Conservation (phyloP, 2,113 vertebrate genomes). For the Thamnophis sirtalis region DNA sequence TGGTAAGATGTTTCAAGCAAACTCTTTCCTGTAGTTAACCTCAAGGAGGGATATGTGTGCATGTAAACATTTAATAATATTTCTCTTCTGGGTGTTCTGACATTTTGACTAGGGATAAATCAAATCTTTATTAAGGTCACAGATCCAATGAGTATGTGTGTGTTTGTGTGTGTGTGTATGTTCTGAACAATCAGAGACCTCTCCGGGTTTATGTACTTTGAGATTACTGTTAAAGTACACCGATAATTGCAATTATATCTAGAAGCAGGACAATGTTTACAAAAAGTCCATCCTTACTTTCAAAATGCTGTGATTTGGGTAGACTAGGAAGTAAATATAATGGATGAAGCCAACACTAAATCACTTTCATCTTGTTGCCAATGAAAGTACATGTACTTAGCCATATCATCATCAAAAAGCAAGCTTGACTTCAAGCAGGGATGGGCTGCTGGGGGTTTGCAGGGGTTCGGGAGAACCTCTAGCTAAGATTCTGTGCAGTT, state of each 20-base stretch:
- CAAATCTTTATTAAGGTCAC: background rate
- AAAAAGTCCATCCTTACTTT: background rate
- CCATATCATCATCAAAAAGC: background rate
- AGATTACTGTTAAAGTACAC: background rate
- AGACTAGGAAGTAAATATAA: background rate
- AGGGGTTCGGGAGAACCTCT: too few relatives aligned
- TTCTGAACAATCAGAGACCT: background rate
- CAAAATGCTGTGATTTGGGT: background rate
- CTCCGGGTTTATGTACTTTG: background rate
- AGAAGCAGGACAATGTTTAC: background rate
- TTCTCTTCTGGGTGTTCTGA: background rate
- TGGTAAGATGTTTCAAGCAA: background rate
- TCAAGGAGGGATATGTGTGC: background rate
- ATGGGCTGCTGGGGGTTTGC: too few relatives aligned
- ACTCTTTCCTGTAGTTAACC: background rate
- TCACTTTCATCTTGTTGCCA: background rate
- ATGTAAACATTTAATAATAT: background rate
- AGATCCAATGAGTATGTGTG: background rate
- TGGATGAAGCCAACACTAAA: background rate
- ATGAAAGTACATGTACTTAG: background rate
- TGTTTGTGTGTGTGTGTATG: background rate
- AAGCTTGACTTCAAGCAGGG: background rate
- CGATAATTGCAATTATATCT: background rate
- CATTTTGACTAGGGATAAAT: background rate
- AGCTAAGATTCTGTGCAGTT: too few relatives aligned